Conservation (phyloP, 2,113 vertebrate genomes). For the Acanthochromis polyacanthus region DNA sequence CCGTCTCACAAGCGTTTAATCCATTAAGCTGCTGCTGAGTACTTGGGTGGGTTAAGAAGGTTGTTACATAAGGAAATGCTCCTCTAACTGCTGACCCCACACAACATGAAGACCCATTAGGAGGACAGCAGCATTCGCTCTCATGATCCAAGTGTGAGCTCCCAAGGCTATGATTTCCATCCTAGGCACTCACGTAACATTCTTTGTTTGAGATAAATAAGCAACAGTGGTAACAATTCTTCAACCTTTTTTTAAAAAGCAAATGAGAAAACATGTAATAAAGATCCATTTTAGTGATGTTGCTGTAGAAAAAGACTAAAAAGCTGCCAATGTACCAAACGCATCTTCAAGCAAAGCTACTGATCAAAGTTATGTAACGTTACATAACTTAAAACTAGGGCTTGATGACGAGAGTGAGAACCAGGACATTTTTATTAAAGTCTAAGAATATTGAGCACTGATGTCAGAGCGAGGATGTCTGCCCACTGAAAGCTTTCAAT, state of each 20-base stretch:
- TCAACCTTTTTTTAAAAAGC: background rate
- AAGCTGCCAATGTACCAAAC: constrained; percentile 23
- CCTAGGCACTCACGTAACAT: background rate
- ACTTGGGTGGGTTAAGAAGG: constrained; percentile 37
- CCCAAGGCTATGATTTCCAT: constrained; percentile 1
- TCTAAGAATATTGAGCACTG: constrained; percentile 1
- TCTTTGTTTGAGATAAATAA: constrained; percentile 3
- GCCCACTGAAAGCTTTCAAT: constrained; percentile 14
- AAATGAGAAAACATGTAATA: background rate
- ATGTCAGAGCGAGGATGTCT: background rate
- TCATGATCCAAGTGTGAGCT: constrained; percentile 33
- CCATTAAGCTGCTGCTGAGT: constrained; percentile 57
- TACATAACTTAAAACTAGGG: constrained; percentile 47
- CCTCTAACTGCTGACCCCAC: constrained; percentile 69
- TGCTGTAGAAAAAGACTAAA: background rate
- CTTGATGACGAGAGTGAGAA: constrained; percentile 20
- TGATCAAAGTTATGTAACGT: constrained; percentile 72
- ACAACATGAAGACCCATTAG: constrained; percentile 57
- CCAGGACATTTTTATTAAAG: background rate
- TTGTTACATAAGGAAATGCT: constrained; percentile 74
- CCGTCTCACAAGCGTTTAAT: constrained; percentile 37
- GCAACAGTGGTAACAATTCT: background rate
- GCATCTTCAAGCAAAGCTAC: constrained; percentile 38
- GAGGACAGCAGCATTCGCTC: constrained; percentile 19
- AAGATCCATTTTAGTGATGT: background rate